Percentiles rank a stretch among this genome's conserved stretches.
These are phyloP conservation scores for Neolamprologus falcicula DNA, from an alignment of 2,113 vertebrate species.

Conservation along the genomic window DNA sequence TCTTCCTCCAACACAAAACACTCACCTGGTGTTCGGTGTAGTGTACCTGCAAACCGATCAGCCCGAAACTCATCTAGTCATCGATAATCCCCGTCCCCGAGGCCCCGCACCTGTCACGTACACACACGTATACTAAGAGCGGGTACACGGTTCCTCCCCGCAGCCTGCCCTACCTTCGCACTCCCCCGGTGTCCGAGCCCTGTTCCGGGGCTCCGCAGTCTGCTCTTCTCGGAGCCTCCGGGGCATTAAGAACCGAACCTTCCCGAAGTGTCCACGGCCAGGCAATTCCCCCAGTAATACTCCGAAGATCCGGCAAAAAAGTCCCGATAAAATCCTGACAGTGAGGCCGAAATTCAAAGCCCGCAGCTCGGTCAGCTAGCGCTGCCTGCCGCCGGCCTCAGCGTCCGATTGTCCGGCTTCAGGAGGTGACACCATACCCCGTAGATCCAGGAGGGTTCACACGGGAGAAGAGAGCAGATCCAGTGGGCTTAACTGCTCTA, in stretches of 20 bases:
- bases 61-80: rapidly evolving
- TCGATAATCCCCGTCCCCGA: not conserved
- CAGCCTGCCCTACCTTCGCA: slow-evolving; percentile 46
- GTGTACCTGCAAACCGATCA: not conserved
- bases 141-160: not conserved
- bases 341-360: not conserved
- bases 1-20: not conserved
- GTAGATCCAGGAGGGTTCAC: not conserved
- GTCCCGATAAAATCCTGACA: not conserved
- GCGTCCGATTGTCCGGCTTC: slow-evolving; percentile 8
- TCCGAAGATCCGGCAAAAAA: not conserved
- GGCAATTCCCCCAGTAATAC: not conserved
- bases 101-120: not conserved
- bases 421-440: not conserved
- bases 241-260: slow-evolving; percentile 13
- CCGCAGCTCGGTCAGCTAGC: not conserved
- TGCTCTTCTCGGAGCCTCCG: slow-evolving; percentile 41
- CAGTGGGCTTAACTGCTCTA: not conserved
- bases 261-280: not conserved
- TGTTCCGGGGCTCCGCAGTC: slow-evolving; percentile 30
- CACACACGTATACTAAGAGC: not conserved
- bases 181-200: slow-evolving; percentile 37
- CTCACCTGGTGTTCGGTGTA: not conserved
- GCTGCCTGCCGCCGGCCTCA: not conserved
- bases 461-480: not conserved